These are phyloP conservation scores for Diorhabda carinulata DNA, from an alignment of 1,140 invertebrate species.

Conservation along the genomic window DNA sequence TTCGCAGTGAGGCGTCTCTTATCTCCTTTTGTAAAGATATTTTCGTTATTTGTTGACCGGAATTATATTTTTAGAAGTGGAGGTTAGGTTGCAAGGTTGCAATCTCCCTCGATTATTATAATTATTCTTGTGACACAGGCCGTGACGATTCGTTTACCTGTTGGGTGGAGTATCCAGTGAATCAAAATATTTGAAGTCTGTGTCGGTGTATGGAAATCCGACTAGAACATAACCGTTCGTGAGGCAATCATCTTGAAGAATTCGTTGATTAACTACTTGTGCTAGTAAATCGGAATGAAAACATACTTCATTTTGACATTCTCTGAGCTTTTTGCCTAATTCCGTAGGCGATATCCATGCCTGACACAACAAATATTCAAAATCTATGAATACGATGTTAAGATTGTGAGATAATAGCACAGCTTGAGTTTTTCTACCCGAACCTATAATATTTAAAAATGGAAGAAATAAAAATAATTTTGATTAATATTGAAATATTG, in stretches of 20 bases:
- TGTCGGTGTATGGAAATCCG: conserved; percentile 52
- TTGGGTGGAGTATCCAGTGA: conserved; percentile 59
- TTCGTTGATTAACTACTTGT: conserved; percentile 50
- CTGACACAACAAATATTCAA: conserved; percentile 52
- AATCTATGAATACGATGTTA: conserved; percentile 53
- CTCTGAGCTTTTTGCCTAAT: conserved; percentile 50
- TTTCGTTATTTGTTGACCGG: no score
- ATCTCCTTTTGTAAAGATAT: no score
- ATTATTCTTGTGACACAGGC: no score
- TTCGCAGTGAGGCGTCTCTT: no score
- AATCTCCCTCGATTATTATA: no score
- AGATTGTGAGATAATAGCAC: conserved; percentile 46
- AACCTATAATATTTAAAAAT: background rate
- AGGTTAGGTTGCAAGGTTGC: no score
- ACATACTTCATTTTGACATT: conserved; percentile 46
- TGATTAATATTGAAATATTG: no score
- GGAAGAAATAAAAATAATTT: no score
- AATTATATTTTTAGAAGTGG: no score
- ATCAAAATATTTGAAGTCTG: conserved; percentile 58
- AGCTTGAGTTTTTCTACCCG: conserved; percentile 50
- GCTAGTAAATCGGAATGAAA: conserved; percentile 48
- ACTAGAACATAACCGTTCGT: conserved; percentile 60
- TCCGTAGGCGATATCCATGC: conserved; percentile 49
- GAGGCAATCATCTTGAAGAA: conserved; percentile 54
- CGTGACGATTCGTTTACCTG: background rate